Percentiles rank a stretch among this genome's conserved stretches.
These are phyloP conservation scores for Halisarca cf. caerulea DNA, from an alignment of 37 sponge, comb jelly and placozoan genomes.

Conservation along the genomic window DNA sequence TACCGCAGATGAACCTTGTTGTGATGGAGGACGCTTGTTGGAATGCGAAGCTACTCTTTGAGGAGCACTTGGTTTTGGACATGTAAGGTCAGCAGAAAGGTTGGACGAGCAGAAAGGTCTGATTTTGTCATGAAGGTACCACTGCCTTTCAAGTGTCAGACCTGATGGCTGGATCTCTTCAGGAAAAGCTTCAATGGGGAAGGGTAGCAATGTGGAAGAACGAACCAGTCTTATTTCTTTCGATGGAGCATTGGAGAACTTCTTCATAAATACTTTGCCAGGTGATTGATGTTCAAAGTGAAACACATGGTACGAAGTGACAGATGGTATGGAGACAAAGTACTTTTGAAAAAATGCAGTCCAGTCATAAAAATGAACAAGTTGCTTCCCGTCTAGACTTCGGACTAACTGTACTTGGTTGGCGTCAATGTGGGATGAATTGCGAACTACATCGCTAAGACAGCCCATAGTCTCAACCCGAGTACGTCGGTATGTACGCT, in stretches of 20 bases:
- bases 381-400: background rate
- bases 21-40: background rate
- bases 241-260: background rate
- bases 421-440: background rate
- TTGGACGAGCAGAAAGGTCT: too few species aligned
- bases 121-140: too few species aligned
- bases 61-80: too few species aligned
- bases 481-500: slow-evolving; percentile 5
- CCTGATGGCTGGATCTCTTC: too few species aligned
- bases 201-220: too few species aligned
- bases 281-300: background rate
- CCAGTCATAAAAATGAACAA: background rate
- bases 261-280: background rate
- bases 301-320: slow-evolving; percentile 19
- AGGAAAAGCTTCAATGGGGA: too few species aligned
- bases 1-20: too few species aligned
- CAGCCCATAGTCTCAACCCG: background rate
- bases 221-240: too few species aligned
- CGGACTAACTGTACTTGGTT: background rate
- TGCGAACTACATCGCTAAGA: background rate
- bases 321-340: background rate
- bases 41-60: background rate
- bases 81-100: too few species aligned
- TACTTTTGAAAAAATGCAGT: background rate
- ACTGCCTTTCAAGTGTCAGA: too few species aligned